Evolutionary conservation across 2,888 invertebrate species (phyloP).

Genomic region (Erebia aethiops): DNA sequence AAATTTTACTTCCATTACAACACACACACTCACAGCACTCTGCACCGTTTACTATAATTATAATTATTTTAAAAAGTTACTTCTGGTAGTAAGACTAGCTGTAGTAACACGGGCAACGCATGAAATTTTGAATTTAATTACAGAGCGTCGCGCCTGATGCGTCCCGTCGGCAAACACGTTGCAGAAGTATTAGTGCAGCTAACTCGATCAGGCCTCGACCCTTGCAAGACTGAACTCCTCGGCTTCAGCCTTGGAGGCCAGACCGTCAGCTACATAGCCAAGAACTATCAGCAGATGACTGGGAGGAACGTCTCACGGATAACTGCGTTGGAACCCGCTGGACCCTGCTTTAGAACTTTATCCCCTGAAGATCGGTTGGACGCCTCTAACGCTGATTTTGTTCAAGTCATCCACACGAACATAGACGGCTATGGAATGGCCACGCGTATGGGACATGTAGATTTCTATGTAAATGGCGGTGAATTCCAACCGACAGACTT

Average conservation of each 20-base stretch:
- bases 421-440: constrained; percentile 79
- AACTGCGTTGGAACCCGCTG: constrained; percentile 70
- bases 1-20: too few species aligned
- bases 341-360: constrained; percentile 69
- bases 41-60: too few species aligned
- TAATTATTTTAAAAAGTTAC: too few species aligned
- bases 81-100: too few species aligned
- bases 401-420: constrained; percentile 73
- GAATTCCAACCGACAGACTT: constrained; percentile 73
- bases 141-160: constrained; percentile 74
- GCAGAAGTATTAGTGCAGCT: constrained; percentile 66
- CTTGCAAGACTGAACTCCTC: constrained; percentile 63
- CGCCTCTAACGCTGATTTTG: constrained; percentile 68
- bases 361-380: constrained; percentile 58
- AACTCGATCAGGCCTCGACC: constrained; percentile 61
- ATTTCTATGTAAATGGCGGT: constrained; percentile 73
- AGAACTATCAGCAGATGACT: constrained; percentile 63
- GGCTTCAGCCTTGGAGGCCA: constrained; percentile 76
- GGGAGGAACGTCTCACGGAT: constrained; percentile 69
- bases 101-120: not conserved
- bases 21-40: too few species aligned
- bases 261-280: constrained; percentile 67
- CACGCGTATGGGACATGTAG: constrained; percentile 69
- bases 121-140: constrained; percentile 35
- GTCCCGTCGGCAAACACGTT: constrained; percentile 73